Evolutionary conservation across 2,888 invertebrate species (phyloP).

Genomic region (Euspilapteryx auroguttella): DNA sequence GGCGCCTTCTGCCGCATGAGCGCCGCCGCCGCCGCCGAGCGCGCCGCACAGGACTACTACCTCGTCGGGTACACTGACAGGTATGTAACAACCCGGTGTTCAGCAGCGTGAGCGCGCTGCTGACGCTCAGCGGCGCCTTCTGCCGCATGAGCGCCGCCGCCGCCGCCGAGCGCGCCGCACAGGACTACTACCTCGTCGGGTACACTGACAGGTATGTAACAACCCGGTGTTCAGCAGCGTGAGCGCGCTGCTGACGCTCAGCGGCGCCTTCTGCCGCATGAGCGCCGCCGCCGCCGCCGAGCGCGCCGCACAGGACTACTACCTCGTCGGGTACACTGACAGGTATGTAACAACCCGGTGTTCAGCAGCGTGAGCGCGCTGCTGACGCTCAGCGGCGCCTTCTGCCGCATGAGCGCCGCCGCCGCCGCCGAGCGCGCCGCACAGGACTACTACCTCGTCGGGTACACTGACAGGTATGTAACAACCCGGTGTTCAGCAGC

Average conservation of each 20-base stretch:
- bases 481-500: background rate
- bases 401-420: constrained; percentile 52
- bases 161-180: constrained; percentile 29
- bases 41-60: constrained; percentile 16
- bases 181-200: background rate
- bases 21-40: constrained; percentile 31
- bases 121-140: constrained; percentile 62
- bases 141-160: constrained; percentile 50
- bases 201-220: background rate
- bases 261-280: constrained; percentile 64
- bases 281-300: constrained; percentile 37
- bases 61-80: background rate
- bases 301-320: constrained; percentile 18
- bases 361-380: background rate
- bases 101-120: background rate
- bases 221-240: background rate
- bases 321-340: background rate
- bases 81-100: background rate
- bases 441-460: background rate
- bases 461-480: background rate
- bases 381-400: constrained; percentile 57
- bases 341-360: background rate
- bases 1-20: constrained; percentile 64
- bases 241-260: constrained; percentile 20
- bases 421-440: constrained; percentile 35